A percentile compares a stretch with the other conserved stretches of the same genome.
phyloP scores from a whole-genome alignment of 2,888 invertebrate genomes.

The Acanthosepion lycidas region DNA sequence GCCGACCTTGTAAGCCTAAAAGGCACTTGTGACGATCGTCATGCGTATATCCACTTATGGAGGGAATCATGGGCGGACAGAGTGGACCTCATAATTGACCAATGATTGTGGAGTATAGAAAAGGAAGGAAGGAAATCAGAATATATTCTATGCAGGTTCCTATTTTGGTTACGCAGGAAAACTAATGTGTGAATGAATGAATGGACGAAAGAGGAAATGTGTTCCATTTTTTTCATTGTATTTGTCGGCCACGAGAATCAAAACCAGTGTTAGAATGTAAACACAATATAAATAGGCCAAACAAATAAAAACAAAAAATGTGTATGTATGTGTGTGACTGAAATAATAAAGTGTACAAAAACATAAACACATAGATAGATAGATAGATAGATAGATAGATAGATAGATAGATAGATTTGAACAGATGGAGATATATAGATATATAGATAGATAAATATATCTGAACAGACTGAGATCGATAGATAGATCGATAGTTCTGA shows the following conservation, averaged over 20 bases:
- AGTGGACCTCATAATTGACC: conserved; percentile 24
- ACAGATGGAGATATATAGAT: too few species aligned
- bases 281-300: neutral
- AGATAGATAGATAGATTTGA: too few species aligned
- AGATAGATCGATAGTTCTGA: too few species aligned
- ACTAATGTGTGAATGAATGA: neutral
- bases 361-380: too few species aligned
- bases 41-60: neutral
- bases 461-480: too few species aligned
- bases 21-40: neutral
- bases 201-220: neutral
- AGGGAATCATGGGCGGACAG: neutral
- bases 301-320: neutral
- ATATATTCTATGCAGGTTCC: neutral
- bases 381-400: too few species aligned
- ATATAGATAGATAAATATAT: too few species aligned
- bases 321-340: neutral
- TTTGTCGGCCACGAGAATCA: conserved; percentile 23
- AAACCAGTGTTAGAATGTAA: neutral
- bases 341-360: neutral
- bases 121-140: neutral
- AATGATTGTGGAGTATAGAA: neutral
- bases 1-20: neutral
- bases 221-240: conserved; percentile 10
- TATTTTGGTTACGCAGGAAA: neutral